Percentiles rank a stretch among this genome's conserved stretches.
These are phyloP conservation scores for Odontocerum albicorne DNA, from an alignment of 2,888 invertebrate species.

Conservation along the genomic window DNA sequence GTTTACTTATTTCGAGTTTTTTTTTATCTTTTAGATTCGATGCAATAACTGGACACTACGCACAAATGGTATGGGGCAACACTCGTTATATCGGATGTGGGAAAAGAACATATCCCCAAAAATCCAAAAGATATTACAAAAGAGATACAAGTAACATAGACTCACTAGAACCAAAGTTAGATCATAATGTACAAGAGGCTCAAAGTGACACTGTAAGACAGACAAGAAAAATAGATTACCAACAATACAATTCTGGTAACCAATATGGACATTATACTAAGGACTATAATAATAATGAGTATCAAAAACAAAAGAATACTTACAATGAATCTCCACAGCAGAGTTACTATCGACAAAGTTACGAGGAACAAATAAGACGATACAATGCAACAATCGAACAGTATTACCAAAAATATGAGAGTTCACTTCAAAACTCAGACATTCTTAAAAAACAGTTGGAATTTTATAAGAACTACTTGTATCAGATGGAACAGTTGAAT, in stretches of 20 bases:
- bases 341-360: not conserved
- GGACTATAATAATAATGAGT: not conserved
- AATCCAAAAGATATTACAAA: conserved; percentile 19
- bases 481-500: conserved; percentile 16
- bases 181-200: conserved; percentile 9
- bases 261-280: not conserved
- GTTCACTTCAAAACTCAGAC: conserved; percentile 7
- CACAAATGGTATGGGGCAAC: conserved; percentile 34
- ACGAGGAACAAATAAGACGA: conserved; percentile 9
- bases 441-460: conserved; percentile 21
- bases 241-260: conserved; percentile 2
- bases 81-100: conserved; percentile 32
- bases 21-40: conserved; percentile 23
- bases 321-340: not conserved
- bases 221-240: conserved; percentile 25
- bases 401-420: conserved; percentile 23
- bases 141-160: conserved; percentile 16
- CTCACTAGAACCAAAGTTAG: conserved; percentile 2
- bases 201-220: conserved; percentile 23
- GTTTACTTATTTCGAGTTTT: not conserved
- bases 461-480: conserved; percentile 25
- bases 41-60: conserved; percentile 30
- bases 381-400: conserved; percentile 22
- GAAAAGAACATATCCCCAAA: conserved; percentile 32
- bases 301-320: no score